Base-by-base conservation (phyloP, 2,888 invertebrate species). In the Apotomis betuletana region DNA sequence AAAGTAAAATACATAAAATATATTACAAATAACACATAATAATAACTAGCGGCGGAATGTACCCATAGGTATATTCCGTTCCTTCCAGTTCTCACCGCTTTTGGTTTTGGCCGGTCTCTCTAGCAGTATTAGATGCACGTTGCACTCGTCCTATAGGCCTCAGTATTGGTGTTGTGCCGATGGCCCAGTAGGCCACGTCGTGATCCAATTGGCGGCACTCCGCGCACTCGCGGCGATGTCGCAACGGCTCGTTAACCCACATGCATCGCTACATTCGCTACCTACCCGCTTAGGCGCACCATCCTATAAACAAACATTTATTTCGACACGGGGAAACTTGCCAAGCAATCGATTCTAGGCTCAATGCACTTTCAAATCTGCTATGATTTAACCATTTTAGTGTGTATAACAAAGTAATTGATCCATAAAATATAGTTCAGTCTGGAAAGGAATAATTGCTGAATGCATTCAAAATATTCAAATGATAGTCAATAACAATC, bases 161-260 rank as follows among this genome's bases (percentile, higher is more conserved):
- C 44, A 59, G 44, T 41, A 13, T 44, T 49, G 12, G 59, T 8
- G 58, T 58, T 55, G 65, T 57, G 59, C 15, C 13, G 67, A 4
- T n/a, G 67, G 13, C 36, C 38, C 67, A 46, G 49, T 38, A 49
- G 49, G 67, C 59, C 58, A 60, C 65, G 73, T 65, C 73, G 69
- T 73, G 73, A 69, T 73, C 73, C 64, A 73, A 54, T 69, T 69
- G 74, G 69, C 61, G 55, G 61, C 57, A 49, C 62, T 67, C 44
- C 60, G 61, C 49, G 75, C 75, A 70, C 73, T 73, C 75, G 77
- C 79, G 74, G 73, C 78, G 75, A 69, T 86, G 88, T 83, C 87
- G 89, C 87, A 90, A 89, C 59, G 27, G 82, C 87, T 91, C 91
- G 91, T 90, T 90, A 90, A 90, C 90, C 90, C 89, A 90, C 90